A percentile compares a stretch with the other conserved stretches of the same genome.
phyloP scores from a whole-genome alignment of 2,113 vertebrate genomes.

The Anhinga rufa region DNA sequence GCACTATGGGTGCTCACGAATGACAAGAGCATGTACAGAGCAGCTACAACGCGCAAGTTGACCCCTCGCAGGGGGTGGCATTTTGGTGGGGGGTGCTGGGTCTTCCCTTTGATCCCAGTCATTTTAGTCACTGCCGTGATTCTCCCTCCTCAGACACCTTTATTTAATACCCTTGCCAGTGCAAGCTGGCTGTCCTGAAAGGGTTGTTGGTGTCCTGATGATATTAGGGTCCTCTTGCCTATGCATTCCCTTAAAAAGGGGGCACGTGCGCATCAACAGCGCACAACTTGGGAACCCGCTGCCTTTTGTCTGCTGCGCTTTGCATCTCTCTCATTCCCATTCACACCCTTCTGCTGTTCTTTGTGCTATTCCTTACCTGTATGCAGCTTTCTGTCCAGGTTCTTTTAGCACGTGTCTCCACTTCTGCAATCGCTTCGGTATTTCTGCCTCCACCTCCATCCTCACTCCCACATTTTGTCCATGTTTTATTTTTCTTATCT shows the following conservation, averaged over 20 bases:
- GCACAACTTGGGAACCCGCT: not conserved
- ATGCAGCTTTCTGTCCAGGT: not conserved
- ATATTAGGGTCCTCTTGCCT: not conserved
- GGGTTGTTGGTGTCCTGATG: not conserved
- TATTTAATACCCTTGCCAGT: not conserved
- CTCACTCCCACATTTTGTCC: not conserved
- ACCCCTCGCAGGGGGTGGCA: not conserved
- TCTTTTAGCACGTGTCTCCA: not conserved
- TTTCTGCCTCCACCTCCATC: not conserved
- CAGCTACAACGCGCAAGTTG: not conserved
- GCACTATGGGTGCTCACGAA: not conserved
- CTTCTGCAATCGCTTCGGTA: not conserved
- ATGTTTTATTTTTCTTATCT: not conserved
- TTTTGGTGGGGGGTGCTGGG: not conserved
- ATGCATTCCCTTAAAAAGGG: not conserved
- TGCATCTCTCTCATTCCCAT: not conserved
- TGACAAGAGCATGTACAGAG: not conserved
- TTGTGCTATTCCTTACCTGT: not conserved
- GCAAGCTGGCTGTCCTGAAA: not conserved
- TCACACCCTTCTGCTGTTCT: not conserved
- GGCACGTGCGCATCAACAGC: accelerated
- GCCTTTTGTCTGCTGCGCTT: not conserved
- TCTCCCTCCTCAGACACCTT: not conserved
- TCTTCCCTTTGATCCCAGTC: not conserved
- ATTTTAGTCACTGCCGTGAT: not conserved